These are phyloP conservation scores for Parauchenoglanis punctatus DNA, from an alignment of 2,797 vertebrate genomes.

Conservation along the genomic window DNA sequence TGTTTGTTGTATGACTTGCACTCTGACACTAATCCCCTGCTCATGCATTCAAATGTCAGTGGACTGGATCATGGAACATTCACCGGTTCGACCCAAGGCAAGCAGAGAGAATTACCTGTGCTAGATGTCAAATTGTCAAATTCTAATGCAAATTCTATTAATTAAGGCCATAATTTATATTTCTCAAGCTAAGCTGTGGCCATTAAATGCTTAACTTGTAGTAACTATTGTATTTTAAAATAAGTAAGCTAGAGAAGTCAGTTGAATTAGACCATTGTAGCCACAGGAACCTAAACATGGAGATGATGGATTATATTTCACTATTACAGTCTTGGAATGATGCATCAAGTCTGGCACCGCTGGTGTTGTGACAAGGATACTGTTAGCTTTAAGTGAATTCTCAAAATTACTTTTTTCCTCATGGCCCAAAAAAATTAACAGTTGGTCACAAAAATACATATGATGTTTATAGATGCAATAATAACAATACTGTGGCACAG, in stretches of 20 bases:
- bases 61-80: constrained; percentile 58
- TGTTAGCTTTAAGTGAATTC: background rate
- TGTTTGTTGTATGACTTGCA: background rate
- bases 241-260: background rate
- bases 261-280: background rate
- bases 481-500: background rate
- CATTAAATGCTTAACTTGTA: background rate
- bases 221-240: background rate
- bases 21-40: constrained; percentile 32
- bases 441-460: background rate
- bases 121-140: background rate
- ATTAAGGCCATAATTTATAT: background rate
- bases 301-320: background rate
- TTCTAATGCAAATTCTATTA: background rate
- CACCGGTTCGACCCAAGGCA: constrained; percentile 31
- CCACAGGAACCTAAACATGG: background rate
- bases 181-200: background rate
- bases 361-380: background rate
- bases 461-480: background rate
- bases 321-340: background rate
- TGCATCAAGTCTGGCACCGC: background rate
- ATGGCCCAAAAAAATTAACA: background rate
- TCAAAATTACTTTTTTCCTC: background rate
- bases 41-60: constrained; percentile 70
- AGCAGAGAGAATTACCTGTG: constrained; percentile 54